Conservation (phyloP, 2,113 vertebrate species). For the Misgurnus mizolepis region DNA sequence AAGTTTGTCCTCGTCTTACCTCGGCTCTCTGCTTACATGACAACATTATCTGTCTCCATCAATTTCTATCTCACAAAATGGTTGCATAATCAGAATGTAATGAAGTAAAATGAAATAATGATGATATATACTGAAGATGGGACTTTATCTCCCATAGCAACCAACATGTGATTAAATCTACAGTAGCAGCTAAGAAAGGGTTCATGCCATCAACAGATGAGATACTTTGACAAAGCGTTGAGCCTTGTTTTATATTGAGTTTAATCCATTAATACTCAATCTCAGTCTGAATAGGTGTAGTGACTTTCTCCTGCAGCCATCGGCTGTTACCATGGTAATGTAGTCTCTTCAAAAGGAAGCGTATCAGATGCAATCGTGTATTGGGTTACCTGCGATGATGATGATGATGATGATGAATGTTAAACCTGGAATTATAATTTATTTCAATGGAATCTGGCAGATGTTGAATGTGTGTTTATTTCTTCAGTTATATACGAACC, state of each 20-base stretch:
- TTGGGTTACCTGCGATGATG: not conserved
- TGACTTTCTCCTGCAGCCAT: not conserved
- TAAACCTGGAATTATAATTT: no score
- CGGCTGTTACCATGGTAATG: not conserved
- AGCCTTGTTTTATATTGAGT: no score
- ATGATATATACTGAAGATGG: not conserved
- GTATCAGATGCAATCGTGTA: not conserved
- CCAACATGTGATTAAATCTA: not conserved
- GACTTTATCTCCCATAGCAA: conserved; percentile 1
- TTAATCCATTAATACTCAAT: not conserved
- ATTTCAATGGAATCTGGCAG: no score
- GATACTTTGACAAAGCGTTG: no score
- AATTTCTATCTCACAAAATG: no score
- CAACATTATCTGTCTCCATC: not conserved
- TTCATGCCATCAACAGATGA: no score
- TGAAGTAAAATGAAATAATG: conserved; percentile 5
- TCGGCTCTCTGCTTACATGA: not conserved
- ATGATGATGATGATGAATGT: not conserved
- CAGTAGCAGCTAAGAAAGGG: no score
- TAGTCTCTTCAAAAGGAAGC: not conserved
- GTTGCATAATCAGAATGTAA: not conserved
- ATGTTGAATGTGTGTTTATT: no score
- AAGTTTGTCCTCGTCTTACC: not conserved
- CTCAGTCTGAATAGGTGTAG: not conserved
- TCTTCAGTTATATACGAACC: no score